Conservation (phyloP, 2,888 invertebrate species). For the Antitype chi region DNA sequence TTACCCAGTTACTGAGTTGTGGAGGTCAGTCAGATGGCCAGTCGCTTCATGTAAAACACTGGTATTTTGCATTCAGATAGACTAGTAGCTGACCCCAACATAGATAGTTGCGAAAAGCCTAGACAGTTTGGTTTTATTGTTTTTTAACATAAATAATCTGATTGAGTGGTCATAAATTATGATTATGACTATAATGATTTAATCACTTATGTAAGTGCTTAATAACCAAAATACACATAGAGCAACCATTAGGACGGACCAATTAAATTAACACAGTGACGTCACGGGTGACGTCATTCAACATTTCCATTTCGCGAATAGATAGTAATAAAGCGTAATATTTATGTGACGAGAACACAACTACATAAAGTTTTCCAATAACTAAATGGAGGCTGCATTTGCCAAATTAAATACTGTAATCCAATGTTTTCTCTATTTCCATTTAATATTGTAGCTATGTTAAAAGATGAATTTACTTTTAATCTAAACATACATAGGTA, state of each 20-base stretch:
- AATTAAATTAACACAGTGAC: constrained; percentile 53
- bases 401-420: constrained; percentile 69
- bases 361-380: constrained; percentile 70
- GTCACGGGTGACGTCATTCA: constrained; percentile 52
- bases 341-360: constrained; percentile 61
- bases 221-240: constrained; percentile 48
- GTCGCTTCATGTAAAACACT: too few species aligned
- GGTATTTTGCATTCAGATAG: not conserved
- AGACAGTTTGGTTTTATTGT: not conserved
- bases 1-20: too few species aligned
- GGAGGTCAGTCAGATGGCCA: too few species aligned
- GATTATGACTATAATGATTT: constrained; percentile 15
- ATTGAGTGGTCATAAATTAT: constrained; percentile 4
- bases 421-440: constrained; percentile 52
- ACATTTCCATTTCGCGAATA: constrained; percentile 56
- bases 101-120: not conserved
- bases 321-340: constrained; percentile 63
- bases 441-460: constrained; percentile 29
- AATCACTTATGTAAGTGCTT: constrained; percentile 37
- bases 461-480: constrained; percentile 1
- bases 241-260: constrained; percentile 47
- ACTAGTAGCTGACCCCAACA: not conserved
- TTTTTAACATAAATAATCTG: not conserved
- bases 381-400: constrained; percentile 73
- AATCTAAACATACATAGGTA: too few species aligned